Evolutionary conservation across 2,113 vertebrate species (phyloP).

Genomic region (Myotis yumanensis): DNA sequence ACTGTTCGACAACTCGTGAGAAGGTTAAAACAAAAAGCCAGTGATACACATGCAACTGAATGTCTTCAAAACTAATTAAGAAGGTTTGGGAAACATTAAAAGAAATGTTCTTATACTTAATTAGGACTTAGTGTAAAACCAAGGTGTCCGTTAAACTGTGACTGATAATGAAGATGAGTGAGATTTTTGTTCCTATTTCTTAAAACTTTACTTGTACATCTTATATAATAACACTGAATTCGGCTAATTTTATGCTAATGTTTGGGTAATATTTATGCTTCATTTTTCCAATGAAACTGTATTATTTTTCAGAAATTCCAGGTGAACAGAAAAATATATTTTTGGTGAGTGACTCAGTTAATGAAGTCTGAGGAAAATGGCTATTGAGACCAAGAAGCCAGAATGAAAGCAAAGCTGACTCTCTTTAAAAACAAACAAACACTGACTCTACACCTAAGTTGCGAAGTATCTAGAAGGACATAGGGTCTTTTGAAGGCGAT

Average conservation of each 20-base stretch:
- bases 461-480: background rate
- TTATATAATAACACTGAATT: slow-evolving; percentile 35
- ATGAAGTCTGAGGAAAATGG: background rate
- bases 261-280: background rate
- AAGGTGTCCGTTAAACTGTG: background rate
- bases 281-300: slow-evolving; percentile 14
- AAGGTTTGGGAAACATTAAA: background rate
- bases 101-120: background rate
- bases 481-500: background rate
- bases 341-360: background rate
- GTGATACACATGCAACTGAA: background rate
- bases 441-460: background rate
- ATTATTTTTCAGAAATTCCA: slow-evolving; percentile 16
- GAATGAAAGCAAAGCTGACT: background rate
- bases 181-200: slow-evolving; percentile 16
- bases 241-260: background rate
- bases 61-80: background rate
- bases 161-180: slow-evolving; percentile 27
- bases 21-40: background rate
- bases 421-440: too few species aligned
- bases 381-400: background rate
- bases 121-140: slow-evolving; percentile 12
- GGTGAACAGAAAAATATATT: background rate
- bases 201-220: background rate
- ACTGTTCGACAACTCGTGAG: background rate